Base-by-base conservation (phyloP, 2,797 vertebrate genomes). In the Acanthurus lineatus region DNA sequence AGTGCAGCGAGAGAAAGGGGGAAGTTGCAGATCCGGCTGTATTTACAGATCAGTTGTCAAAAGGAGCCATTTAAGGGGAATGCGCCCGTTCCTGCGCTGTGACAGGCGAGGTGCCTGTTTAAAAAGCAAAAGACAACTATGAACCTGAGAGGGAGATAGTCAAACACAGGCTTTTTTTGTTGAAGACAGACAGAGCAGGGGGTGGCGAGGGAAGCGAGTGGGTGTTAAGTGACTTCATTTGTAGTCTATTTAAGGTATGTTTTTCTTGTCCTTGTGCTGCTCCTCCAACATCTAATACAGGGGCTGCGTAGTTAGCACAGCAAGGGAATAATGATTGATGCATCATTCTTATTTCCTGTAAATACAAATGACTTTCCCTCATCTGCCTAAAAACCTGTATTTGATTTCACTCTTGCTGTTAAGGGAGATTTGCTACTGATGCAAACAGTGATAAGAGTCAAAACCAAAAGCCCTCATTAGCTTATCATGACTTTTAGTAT, bases 31-130 rank as follows among this genome's bases (percentile, higher is more conserved):
- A 97, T 97, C 96, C 96, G 96, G 96, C 96, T 98, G 96, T 98
- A 98, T 98, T 99, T 98, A 98, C 97, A 98, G 97, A 97, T 98
- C 97, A 97, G 96, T 97, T 98, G 97, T 98, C 98, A 97, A 97
- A 97, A 96, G 96, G 86, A 97, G 95, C 94, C 94, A 94, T 96
- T 96, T 95, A 95, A 93, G 93, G 93, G 86, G 91, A 94, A 92
- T 86, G 89, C 69, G 53, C 79, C 83, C 76, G 89, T 93, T 93
- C 88, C 83, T 73, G 91, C 76, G 40, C 88, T 72, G 83, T 91
- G 92, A 94, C 93, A 93, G 89, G 77, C 83, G 87, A 88, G 85
- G 87, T 92, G 91, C 83, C 89, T 93, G 91, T 95, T 94, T 94
- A 89, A 94, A 91, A 91, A 89, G 84, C 84, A 93, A 91, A 94